Base-by-base conservation (phyloP, 1,140 invertebrate species). In the Ceratitis capitata region DNA sequence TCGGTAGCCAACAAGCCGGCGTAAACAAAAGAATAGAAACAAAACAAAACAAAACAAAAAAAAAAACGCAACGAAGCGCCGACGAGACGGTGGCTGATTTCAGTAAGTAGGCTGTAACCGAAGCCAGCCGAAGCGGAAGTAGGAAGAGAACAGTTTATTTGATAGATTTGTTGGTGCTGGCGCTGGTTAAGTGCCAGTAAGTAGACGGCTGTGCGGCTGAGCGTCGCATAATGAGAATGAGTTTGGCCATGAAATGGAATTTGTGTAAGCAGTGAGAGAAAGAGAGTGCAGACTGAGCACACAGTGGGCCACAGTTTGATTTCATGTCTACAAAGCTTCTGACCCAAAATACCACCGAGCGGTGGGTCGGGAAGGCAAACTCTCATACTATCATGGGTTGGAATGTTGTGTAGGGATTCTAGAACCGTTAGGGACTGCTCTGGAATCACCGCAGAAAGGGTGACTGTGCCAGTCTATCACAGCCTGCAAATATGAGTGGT, bases 121-220 rank as follows among this genome's bases (percentile, higher is more conserved):
- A 78, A 23, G 56, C n/a, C 51, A 1, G 51, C 32, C 39, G 39
- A 42, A 78, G 39, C 69, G 69, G 69, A 78, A 78, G 69, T 78
- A 42, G 39, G 69, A 78, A 78, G 69, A 78, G 69, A 78, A 78
- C 39, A 26, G n/a, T 78, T n/a, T n/a, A n/a, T n/a, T 45, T 42
- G 35, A 78, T 42, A 5, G 39, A 23, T 19, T 42, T n/a, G n/a
- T 35, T 32, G 14, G 64, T 39, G 32, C 16, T 23, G 23, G 14
- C 6, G 69, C 32, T 1, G 19, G 19, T 2, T 26, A 6, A 3
- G 61, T 19, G n/a, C 32, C 14, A 53, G 51, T 49, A 49, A 49
- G 7, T 49, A 9, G 51, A n/a, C 19, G n/a, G 26, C 58, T 56
- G 51, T 7, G 9, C 51, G 23, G 19, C 9, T n/a, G n/a, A n/a